A percentile compares a stretch with the other conserved stretches of the same genome.
Evolutionary conservation across 2,113 vertebrate genomes (phyloP).

Genomic region (Ptilorrhoa leucosticta): DNA sequence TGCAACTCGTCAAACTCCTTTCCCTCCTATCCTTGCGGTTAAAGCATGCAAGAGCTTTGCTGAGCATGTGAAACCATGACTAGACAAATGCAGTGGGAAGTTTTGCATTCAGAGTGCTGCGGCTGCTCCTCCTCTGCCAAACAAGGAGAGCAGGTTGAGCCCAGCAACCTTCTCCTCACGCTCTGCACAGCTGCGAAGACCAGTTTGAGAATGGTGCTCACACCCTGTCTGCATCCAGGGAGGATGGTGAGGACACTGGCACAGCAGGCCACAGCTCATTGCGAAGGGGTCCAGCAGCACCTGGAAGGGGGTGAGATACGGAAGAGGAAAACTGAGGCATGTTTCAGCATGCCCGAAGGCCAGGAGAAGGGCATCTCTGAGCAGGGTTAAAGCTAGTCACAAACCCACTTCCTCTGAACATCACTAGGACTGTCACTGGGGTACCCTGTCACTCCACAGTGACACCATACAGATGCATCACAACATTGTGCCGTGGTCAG

Average conservation of each 20-base stretch:
- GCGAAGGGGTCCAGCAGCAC: neutral
- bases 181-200: neutral
- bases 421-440: neutral
- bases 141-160: constrained; percentile 44
- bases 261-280: neutral
- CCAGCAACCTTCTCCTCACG: neutral
- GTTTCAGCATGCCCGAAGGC: neutral
- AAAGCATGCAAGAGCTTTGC: constrained; percentile 31
- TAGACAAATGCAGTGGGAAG: constrained; percentile 45
- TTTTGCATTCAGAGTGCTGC: neutral
- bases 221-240: neutral
- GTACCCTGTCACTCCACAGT: neutral
- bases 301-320: neutral
- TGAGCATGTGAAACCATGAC: constrained; percentile 57
- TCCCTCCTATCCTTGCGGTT: constrained; percentile 35
- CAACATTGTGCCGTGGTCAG: fast-evolving
- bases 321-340: neutral
- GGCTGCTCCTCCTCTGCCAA: neutral
- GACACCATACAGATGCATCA: fast-evolving
- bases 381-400: neutral
- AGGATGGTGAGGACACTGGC: neutral
- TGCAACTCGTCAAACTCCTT: constrained; percentile 18
- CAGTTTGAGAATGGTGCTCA: fast-evolving
- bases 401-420: neutral
- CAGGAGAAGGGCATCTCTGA: neutral